phyloP scores from a whole-genome alignment of 1,140 invertebrate genomes.

The Prorops nasuta region DNA sequence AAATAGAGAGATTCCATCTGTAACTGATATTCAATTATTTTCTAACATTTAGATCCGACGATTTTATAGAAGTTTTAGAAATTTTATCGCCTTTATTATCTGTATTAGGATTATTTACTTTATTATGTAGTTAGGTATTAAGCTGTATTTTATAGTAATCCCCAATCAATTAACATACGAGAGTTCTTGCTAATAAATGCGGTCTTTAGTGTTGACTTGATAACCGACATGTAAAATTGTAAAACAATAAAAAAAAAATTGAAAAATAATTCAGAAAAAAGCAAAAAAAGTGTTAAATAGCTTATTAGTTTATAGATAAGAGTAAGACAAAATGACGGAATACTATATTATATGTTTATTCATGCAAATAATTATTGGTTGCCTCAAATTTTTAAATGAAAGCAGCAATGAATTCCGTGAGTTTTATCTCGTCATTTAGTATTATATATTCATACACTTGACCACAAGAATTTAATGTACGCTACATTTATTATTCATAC shows the following conservation, averaged over 20 bases:
- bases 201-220: conserved; percentile 44
- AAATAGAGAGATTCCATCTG: too few species aligned
- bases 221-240: conserved; percentile 33
- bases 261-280: conserved; percentile 24
- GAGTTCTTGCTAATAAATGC: conserved; percentile 42
- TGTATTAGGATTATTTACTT: neutral
- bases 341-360: conserved; percentile 24
- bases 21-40: too few species aligned
- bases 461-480: conserved; percentile 32
- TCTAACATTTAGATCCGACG: too few species aligned
- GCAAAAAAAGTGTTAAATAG: conserved; percentile 31
- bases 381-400: conserved; percentile 18
- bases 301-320: conserved; percentile 29
- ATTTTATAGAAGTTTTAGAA: too few species aligned
- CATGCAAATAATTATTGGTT: conserved; percentile 21
- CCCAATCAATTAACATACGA: conserved; percentile 42
- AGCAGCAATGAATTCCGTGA: conserved; percentile 18
- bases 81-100: conserved; percentile 12
- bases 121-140: neutral
- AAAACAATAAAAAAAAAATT: conserved; percentile 22
- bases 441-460: conserved; percentile 26
- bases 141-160: conserved; percentile 15
- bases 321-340: conserved; percentile 22
- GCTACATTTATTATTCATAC: conserved; percentile 40
- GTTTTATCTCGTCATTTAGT: conserved; percentile 25